Evolutionary conservation across 1,140 invertebrate genomes (phyloP).

Genomic region (Scaptodrosophila lebanonensis): DNA sequence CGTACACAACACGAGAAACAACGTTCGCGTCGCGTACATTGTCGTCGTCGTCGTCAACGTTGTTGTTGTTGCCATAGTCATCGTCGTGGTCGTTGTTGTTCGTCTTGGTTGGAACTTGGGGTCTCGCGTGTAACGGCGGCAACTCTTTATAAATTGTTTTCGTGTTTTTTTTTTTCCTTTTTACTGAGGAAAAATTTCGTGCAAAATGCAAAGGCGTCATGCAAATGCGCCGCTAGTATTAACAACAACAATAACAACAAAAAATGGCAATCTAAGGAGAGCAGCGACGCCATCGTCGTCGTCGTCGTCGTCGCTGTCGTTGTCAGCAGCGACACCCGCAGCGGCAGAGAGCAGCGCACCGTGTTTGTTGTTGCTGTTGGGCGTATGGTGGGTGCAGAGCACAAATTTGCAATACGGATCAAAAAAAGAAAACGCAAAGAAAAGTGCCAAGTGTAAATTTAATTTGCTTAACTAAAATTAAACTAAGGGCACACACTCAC

Average conservation of each 20-base stretch:
- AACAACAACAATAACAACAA: no score
- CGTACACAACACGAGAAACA: slow-evolving; percentile 54
- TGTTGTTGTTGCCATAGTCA: slow-evolving; percentile 2
- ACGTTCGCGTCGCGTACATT: slow-evolving; percentile 33
- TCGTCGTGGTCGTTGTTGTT: no score
- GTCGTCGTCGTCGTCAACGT: no score
- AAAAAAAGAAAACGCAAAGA: slow-evolving; percentile 15
- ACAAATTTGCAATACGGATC: slow-evolving; percentile 35
- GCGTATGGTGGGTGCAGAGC: slow-evolving; percentile 38
- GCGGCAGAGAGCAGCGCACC: slow-evolving; percentile 19
- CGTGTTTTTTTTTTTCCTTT: slow-evolving; percentile 31
- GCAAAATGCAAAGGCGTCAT: slow-evolving; percentile 33
- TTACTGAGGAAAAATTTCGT: neutral
- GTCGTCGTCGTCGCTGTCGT: no score
- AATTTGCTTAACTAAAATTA: slow-evolving; percentile 5
- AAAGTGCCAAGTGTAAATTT: slow-evolving; percentile 33
- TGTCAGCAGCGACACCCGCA: slow-evolving; percentile 10
- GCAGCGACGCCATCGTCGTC: no score
- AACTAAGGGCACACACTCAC: neutral
- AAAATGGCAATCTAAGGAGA: no score
- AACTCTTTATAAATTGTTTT: no score
- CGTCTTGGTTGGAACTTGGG: no score
- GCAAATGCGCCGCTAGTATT: no score
- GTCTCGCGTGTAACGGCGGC: neutral
- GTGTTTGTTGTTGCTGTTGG: slow-evolving; percentile 16